Conservation (phyloP, 2,113 vertebrate species). For the Tauraco erythrolophus region DNA sequence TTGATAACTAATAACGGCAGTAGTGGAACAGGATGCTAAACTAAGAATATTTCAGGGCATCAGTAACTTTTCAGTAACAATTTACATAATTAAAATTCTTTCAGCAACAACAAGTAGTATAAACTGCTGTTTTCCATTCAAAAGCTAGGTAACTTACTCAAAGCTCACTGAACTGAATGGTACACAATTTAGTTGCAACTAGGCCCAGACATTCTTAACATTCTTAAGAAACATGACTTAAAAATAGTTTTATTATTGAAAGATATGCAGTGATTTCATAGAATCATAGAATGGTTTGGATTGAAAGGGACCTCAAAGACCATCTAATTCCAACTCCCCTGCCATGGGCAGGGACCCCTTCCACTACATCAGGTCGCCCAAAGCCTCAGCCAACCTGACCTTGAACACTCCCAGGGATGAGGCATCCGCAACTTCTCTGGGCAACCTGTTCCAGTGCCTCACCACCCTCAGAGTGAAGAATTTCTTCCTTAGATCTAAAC, state of each 20-base stretch:
- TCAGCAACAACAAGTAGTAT: background rate
- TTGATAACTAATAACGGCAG: background rate
- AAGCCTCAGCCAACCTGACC: too few relatives aligned
- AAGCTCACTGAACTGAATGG: background rate
- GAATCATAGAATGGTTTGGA: too few relatives aligned
- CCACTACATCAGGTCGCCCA: too few relatives aligned
- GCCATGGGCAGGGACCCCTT: too few relatives aligned
- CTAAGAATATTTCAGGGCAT: background rate
- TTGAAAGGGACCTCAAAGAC: too few relatives aligned
- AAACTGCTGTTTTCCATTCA: background rate
- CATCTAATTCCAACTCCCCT: too few relatives aligned
- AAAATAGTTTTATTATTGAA: background rate
- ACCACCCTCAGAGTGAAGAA: too few relatives aligned
- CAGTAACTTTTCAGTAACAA: background rate
- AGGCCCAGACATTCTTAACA: background rate
- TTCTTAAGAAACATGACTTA: background rate
- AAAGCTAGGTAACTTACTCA: background rate
- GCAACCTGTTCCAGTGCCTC: too few relatives aligned
- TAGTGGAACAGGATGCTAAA: background rate
- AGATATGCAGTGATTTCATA: background rate
- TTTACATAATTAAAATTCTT: background rate
- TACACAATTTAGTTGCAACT: background rate
- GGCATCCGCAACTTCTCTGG: too few relatives aligned
- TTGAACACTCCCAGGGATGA: too few relatives aligned
- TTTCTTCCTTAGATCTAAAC: too few relatives aligned